Evolutionary conservation across 2,797 vertebrate species (phyloP), one percentile per base, ranked within the genome.

Genomic region (Gymnocypris eckloni): DNA sequence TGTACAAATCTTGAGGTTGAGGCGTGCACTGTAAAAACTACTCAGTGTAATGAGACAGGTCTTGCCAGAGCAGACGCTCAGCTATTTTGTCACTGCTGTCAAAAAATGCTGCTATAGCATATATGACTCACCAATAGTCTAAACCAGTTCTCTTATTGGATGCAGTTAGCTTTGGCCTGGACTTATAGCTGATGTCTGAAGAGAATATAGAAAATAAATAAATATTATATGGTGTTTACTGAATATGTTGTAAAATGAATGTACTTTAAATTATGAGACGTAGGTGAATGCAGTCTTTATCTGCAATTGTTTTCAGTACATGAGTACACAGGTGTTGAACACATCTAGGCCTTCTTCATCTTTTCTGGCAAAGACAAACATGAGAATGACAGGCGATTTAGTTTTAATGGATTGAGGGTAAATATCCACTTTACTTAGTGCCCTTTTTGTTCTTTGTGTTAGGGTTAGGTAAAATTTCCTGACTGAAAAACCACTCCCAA

Each of bases 11-110:
- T 28, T 91, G 89, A 89, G 89, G 89, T 87, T 86, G 79, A 91
- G 86, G 88, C 87, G 89, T 89, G 89, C 67, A 86, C 85, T 88
- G 90, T 92, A 91, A 94, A 94, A 95, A 90, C 93, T 94, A 95
- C 94, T 95, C 91, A 92, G 88, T 89, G 90, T 94, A 95, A 96
- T 96, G 93, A 95, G 93, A 93, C 89, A 89, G 56, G 81, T 90
- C 90, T 92, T 92, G 93, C 93, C 94, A 95, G 90, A 90, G 87
- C 79, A 82, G 87, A 81, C 88, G 83, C 88, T 89, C 84, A 85
- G 90, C 92, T 92, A 85, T 91, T 93, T 87, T 89, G 90, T 92
- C 88, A 87, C 89, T 52, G 81, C 91, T 94, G 92, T 95, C 93
- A 95, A 59, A 92, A 94, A 92, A 93, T 85, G 93, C 95, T 95